Base-by-base conservation (phyloP, 1,140 invertebrate species). In the Theocolax elegans region DNA sequence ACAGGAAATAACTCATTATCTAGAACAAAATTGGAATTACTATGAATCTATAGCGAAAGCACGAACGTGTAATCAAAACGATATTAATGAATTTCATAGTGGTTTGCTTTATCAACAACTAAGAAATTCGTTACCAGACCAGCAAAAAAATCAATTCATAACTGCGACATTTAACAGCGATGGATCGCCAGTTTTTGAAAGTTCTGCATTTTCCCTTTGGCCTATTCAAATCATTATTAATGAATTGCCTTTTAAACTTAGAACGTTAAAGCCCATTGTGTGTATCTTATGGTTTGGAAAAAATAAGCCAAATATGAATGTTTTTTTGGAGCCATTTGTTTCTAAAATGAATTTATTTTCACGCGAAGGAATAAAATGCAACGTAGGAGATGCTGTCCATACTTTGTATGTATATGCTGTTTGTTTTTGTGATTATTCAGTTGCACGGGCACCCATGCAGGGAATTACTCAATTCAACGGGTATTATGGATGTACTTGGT, bases 231-330 rank as follows among this genome's bases (percentile, higher is more conserved):
- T 74, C 9, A 42, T 62, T 15, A 15, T 69, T 15, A 74, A 72
- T 63, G 69, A 74, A 66, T n/a, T 74, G 25, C 73, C 69, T 27
- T 42, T 71, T 10, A 17, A 68, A 7, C 23, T 53, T 13, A 53
- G 69, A 13, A 38, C 42, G 7, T 19, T 38, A 12, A 15, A 53
- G 1, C 25, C 31, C 2, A 67, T 74, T 27, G 12, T 69, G 8
- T 66, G 38, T 53, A 63, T 66, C 8, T 54, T 75, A 31, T 74
- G 69, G 72, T 67, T 66, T 54, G 68, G 68, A 0, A 44, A 68
- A 21, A 21, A 51, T 15, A 74, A 75, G 46, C 68, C 74, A 3
- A 17, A 71, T 59, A 71, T 75, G 74, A 42, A 66, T 19, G 23
- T 58, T 17, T 72, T 69, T 63, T 53, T 66, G 4, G 13, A 21